A percentile compares a stretch with the other conserved stretches of the same genome.
Conservation (phyloP, 2,888 invertebrate species). For the Alloplasta piceator region DNA sequence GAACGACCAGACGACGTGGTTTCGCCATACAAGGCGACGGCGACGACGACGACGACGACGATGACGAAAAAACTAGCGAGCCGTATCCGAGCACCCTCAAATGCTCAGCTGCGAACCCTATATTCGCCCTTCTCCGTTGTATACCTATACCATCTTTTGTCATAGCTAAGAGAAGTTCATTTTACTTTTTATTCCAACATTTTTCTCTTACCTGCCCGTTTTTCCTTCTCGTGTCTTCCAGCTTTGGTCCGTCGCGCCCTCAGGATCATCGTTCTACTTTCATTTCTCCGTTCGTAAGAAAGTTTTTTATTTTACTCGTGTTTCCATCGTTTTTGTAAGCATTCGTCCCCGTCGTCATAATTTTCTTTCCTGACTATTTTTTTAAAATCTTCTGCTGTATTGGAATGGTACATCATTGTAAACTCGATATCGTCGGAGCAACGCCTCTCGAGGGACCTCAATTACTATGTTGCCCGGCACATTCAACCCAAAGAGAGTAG, state of each 20-base stretch:
- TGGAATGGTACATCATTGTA: too few relatives aligned
- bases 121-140: not conserved
- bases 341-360: too few relatives aligned
- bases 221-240: not conserved
- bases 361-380: too few relatives aligned
- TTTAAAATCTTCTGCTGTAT: too few relatives aligned
- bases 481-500: too few relatives aligned
- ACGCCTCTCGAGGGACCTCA: too few relatives aligned
- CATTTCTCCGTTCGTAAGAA: constrained; percentile 14
- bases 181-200: not conserved
- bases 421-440: too few relatives aligned
- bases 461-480: too few relatives aligned
- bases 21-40: constrained; percentile 35
- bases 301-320: constrained; percentile 10
- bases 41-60: constrained; percentile 48
- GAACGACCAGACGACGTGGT: constrained; percentile 21
- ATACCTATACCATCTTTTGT: constrained; percentile 32
- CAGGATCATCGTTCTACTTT: constrained; percentile 2
- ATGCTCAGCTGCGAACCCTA: constrained; percentile 43
- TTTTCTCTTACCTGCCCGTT: not conserved
- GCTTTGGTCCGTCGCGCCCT: constrained; percentile 17
- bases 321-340: not conserved
- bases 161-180: constrained; percentile 7
- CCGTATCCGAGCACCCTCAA: constrained; percentile 24
- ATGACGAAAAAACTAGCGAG: constrained; percentile 19